Evolutionary conservation across 2,888 invertebrate species (phyloP).

Genomic region (Oxystoma pomonae): DNA sequence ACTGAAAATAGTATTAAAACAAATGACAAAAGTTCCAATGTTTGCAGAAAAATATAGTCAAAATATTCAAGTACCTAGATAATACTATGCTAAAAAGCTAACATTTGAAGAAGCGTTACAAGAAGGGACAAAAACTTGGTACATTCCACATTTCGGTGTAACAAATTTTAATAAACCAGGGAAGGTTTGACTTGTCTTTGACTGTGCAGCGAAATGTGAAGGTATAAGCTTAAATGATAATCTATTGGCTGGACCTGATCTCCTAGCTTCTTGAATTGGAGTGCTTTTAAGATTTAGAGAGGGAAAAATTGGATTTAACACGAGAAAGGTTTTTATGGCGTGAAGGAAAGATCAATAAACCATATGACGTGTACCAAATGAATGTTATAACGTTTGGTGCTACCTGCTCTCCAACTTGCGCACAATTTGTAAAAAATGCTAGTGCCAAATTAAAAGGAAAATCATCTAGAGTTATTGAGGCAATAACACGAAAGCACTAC

Average conservation of each 20-base stretch:
- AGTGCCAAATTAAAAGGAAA: conserved; percentile 7
- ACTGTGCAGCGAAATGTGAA: background rate
- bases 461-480: background rate
- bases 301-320: background rate
- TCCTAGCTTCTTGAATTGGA: background rate
- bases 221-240: conserved; percentile 3
- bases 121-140: background rate
- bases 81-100: background rate
- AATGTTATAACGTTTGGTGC: conserved; percentile 31
- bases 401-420: conserved; percentile 6
- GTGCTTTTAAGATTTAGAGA: conserved; percentile 2
- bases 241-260: conserved; percentile 2
- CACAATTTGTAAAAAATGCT: conserved; percentile 26
- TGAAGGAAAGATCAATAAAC: conserved; percentile 6
- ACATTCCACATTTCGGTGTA: background rate
- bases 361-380: conserved; percentile 24
- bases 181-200: background rate
- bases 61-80: background rate
- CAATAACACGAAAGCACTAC: conserved; percentile 19
- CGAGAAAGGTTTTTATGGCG: conserved; percentile 18
- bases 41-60: no score
- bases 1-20: no score
- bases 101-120: background rate
- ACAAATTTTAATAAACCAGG: background rate
- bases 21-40: no score